Base-by-base conservation (phyloP, 2,113 vertebrate genomes). In the Thymallus thymallus region DNA sequence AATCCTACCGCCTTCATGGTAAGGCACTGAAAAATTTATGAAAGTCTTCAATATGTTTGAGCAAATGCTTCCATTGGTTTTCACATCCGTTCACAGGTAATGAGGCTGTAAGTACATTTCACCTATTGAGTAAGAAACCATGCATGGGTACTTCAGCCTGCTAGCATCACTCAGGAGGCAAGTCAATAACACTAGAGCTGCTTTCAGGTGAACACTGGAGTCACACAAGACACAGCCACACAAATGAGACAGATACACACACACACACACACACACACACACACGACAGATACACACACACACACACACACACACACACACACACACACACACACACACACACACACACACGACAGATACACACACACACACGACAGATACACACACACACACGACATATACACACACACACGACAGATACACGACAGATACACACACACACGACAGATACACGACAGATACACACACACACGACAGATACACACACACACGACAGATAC, bases 1-100 rank as follows among this genome's bases (percentile, higher is more conserved):
- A 18, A 29, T 6, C 29, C 5, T 16, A 20, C 5, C 14, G 24
- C 14, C 29, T 14, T 65, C 63, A 6, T 24, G 80, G 80, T 78
- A 72, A 87, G 86, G 81, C 66, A 80, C 14, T 51, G 85, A 86
- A 89, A 89, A 75, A 88, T 88, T 78, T 73, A 89, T 88, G 83
- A 80, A 64, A 71, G 79, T 32, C 72, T 82, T 89, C 86, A 76
- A 90, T 89, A 88, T 51, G 12, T 85, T 82, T 77, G 73, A 87
- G 84, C 71, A 80, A 88, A 90, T 9, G 80, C 85, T 88, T 87
- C 82, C 82, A 73, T 75, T 68, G 18, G 71, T 74, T 76, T 76
- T 75, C 78, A 13, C 29, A 68, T 81, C 70, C 77, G 81, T 62
- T n/a, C 20, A 72, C 29, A 45, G 12, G 68, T 30, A 20, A 56